Percentiles rank a stretch among this genome's conserved stretches.
Evolutionary conservation across 1,140 invertebrate genomes (phyloP).

Genomic region (Dendroctonus valens): DNA sequence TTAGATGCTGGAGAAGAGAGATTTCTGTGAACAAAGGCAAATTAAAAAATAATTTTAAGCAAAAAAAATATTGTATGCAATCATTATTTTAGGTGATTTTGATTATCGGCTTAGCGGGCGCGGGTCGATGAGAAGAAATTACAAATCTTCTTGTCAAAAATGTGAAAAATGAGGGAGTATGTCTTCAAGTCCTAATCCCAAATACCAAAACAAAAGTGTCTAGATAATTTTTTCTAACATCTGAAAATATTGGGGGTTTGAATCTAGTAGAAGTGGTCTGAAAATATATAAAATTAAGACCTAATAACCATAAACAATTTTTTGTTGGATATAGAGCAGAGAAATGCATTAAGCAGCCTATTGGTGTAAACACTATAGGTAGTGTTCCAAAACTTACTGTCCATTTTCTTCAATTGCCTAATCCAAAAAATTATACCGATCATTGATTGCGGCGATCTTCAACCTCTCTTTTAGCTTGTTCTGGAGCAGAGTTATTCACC

Average conservation of each 20-base stretch:
- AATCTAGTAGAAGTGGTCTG: too few relatives aligned
- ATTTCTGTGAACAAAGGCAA: too few relatives aligned
- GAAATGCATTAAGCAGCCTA: background rate
- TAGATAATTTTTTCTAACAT: background rate
- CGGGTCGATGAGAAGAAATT: background rate
- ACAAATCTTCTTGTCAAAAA: background rate
- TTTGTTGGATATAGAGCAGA: background rate
- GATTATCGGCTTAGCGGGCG: background rate
- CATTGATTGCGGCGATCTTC: background rate
- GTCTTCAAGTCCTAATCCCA: background rate
- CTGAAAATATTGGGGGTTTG: background rate
- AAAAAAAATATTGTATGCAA: too few relatives aligned
- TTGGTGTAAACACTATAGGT: conserved; percentile 2
- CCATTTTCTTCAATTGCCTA: background rate
- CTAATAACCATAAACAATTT: background rate
- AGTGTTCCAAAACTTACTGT: background rate
- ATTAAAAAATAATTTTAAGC: too few relatives aligned
- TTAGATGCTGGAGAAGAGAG: too few relatives aligned
- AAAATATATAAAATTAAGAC: conserved; percentile 1
- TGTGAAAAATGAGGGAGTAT: background rate
- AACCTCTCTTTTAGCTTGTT: background rate
- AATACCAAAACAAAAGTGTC: background rate
- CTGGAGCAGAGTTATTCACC: background rate
- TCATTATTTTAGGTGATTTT: too few relatives aligned
- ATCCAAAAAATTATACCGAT: background rate